A percentile compares a stretch with the other conserved stretches of the same genome.
Conservation (phyloP, 2,113 vertebrate species). For the Pelecanus crispus region DNA sequence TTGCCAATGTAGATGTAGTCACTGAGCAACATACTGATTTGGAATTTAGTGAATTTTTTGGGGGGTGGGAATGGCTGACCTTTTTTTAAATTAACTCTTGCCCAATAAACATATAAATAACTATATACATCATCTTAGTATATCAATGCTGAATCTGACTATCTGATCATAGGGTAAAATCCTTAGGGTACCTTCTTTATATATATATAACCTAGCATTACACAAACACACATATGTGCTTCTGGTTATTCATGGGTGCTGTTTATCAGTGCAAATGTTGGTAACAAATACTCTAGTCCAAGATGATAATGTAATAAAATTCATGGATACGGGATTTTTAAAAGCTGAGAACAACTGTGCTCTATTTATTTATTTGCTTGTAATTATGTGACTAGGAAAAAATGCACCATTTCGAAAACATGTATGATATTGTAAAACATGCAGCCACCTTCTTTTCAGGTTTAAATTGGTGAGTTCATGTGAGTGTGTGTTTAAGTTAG, state of each 20-base stretch:
- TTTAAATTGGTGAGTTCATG: background rate
- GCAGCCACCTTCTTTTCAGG: background rate
- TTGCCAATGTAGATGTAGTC: background rate
- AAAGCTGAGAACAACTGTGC: background rate
- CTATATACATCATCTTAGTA: background rate
- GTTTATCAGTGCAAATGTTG: background rate
- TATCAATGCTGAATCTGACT: background rate
- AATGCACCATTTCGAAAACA: background rate
- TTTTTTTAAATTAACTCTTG: background rate
- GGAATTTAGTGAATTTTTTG: background rate
- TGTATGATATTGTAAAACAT: background rate
- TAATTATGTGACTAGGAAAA: background rate
- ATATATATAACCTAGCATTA: background rate
- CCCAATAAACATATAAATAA: background rate
- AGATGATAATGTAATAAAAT: background rate
- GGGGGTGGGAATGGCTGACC: background rate
- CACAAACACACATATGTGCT: background rate
- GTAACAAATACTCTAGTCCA: background rate
- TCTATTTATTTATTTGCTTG: background rate
- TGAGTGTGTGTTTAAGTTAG: background rate
- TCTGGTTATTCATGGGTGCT: background rate
- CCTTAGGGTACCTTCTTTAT: background rate
- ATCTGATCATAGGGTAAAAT: background rate
- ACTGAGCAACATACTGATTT: background rate
- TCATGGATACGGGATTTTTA: background rate